phyloP scores from a whole-genome alignment of 1,140 invertebrate genomes.

The Heterodera schachtii region DNA sequence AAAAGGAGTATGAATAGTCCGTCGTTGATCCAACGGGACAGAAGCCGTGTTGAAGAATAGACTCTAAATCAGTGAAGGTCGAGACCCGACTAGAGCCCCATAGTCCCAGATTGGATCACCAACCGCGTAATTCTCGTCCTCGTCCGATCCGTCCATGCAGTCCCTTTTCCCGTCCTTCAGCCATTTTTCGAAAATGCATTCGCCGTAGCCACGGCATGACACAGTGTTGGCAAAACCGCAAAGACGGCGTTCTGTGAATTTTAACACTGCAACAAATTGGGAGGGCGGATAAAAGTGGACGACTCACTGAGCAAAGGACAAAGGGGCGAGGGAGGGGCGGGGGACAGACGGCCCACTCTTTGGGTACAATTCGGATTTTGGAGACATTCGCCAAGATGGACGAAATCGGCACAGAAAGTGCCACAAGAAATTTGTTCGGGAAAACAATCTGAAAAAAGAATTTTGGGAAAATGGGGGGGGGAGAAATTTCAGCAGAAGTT shows the following conservation, averaged over 20 bases:
- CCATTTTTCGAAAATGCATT: slow-evolving; percentile 48
- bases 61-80: background rate
- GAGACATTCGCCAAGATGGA: slow-evolving; percentile 42
- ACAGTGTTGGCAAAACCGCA: slow-evolving; percentile 40
- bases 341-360: too few species aligned
- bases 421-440: slow-evolving; percentile 51
- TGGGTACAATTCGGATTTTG: slow-evolving; percentile 37
- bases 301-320: slow-evolving; percentile 42
- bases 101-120: background rate
- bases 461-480: background rate
- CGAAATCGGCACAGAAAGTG: slow-evolving; percentile 39
- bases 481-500: background rate
- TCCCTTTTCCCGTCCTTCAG: slow-evolving; percentile 43
- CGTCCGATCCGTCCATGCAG: slow-evolving; percentile 47
- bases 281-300: background rate
- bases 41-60: slow-evolving; percentile 10
- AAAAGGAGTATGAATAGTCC: too few species aligned
- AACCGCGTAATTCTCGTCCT: slow-evolving; percentile 24
- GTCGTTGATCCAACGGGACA: too few species aligned
- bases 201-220: slow-evolving; percentile 45
- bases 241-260: slow-evolving; percentile 30
- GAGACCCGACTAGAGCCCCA: background rate
- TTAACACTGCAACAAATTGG: background rate
- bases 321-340: slow-evolving; percentile 21
- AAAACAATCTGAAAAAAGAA: slow-evolving; percentile 38